Percentiles rank a stretch among this genome's conserved stretches.
Evolutionary conservation across 2,797 vertebrate genomes (phyloP).

Genomic region (Stomatorhinus walkeri): DNA sequence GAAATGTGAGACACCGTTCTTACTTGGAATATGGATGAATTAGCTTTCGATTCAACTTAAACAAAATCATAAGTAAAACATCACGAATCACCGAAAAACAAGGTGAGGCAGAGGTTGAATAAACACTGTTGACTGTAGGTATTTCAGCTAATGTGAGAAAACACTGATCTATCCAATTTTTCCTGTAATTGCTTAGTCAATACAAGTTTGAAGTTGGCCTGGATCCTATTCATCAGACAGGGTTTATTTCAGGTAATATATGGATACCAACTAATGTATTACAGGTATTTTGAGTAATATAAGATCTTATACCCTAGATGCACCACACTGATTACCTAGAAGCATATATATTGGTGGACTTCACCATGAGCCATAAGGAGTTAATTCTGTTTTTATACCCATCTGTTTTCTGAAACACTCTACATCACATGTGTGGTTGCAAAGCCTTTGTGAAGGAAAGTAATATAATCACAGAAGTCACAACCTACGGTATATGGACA

Average conservation of each 20-base stretch:
- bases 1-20: neutral
- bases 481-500: neutral
- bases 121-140: neutral
- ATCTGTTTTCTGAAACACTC: neutral
- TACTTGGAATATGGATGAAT: neutral
- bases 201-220: neutral
- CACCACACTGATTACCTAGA: neutral
- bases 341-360: neutral
- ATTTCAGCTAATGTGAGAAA: neutral
- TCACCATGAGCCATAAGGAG: neutral
- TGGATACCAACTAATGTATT: neutral
- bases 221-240: neutral
- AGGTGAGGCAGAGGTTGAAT: neutral
- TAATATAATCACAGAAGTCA: neutral
- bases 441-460: neutral
- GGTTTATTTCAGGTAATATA: neutral
- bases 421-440: neutral
- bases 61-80: conserved; percentile 3
- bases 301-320: neutral
- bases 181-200: neutral
- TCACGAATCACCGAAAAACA: neutral
- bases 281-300: neutral
- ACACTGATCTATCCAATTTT: neutral
- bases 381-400: neutral
- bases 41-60: neutral